Conservation (phyloP, 2,888 invertebrate genomes). For the Hydroisotoma schaefferi region DNA sequence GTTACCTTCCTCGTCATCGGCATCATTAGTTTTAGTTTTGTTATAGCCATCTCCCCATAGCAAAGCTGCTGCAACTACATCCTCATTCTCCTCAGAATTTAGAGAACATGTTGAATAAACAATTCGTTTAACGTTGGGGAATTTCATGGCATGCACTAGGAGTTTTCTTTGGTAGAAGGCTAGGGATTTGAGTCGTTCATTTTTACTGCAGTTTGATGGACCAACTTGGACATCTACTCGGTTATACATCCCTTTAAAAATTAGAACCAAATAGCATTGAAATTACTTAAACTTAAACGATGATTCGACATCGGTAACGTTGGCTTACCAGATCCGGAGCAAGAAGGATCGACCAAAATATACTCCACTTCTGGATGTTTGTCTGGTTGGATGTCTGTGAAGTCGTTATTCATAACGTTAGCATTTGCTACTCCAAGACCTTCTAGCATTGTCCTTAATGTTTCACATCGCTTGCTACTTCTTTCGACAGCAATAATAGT, state of each 20-base stretch:
- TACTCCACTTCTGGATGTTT: conserved; percentile 72
- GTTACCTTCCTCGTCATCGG: not conserved
- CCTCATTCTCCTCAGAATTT: conserved; percentile 79
- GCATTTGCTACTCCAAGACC: conserved; percentile 67
- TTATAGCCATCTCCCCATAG: conserved; percentile 16
- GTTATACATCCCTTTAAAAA: conserved; percentile 59
- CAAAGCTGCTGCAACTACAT: conserved; percentile 22
- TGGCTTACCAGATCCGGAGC: conserved; percentile 82
- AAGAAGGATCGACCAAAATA: conserved; percentile 93
- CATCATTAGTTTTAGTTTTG: not conserved
- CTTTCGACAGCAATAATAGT: conserved; percentile 69
- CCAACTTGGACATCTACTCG: conserved; percentile 53
- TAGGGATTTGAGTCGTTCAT: conserved; percentile 49
- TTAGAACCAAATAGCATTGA: not conserved
- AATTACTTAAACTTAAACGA: not conserved
- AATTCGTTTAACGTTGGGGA: conserved; percentile 77
- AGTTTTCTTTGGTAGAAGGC: conserved; percentile 72
- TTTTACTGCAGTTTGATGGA: conserved; percentile 50
- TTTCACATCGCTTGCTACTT: conserved; percentile 63
- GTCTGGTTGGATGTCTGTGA: conserved; percentile 62
- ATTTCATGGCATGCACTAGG: conserved; percentile 79
- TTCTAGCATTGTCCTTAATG: conserved; percentile 63
- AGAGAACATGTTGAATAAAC: conserved; percentile 97
- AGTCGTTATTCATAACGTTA: conserved; percentile 65
- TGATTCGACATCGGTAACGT: not conserved